A percentile compares a stretch with the other conserved stretches of the same genome.
phyloP scores from a whole-genome alignment of 2,888 invertebrate genomes.

The Allophyes oxyacanthae region DNA sequence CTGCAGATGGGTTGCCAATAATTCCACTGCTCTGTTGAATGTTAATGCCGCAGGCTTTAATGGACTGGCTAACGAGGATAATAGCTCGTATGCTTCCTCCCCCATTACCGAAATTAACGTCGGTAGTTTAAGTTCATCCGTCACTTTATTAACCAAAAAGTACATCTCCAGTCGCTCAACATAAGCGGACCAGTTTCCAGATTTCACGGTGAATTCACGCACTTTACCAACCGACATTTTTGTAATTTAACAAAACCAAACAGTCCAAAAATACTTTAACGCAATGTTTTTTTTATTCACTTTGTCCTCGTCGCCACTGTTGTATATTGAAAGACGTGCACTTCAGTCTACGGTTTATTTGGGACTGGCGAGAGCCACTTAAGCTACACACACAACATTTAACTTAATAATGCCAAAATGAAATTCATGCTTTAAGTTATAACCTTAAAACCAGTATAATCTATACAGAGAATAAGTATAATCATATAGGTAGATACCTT shows the following conservation, averaged over 20 bases:
- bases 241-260: background rate
- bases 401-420: too few relatives aligned
- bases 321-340: background rate
- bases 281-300: background rate
- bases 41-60: background rate
- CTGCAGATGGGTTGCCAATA: background rate
- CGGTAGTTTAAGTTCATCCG: constrained; percentile 8
- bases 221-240: background rate
- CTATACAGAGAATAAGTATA: too few relatives aligned
- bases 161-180: constrained; percentile 1
- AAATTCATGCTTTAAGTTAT: too few relatives aligned
- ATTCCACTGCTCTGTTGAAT: background rate
- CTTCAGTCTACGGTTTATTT: background rate
- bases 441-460: too few relatives aligned
- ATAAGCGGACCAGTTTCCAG: constrained; percentile 9
- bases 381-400: too few relatives aligned
- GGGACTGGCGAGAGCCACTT: background rate
- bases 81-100: constrained; percentile 8
- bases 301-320: background rate
- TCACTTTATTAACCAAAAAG: background rate
- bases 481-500: too few relatives aligned
- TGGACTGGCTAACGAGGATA: constrained; percentile 9
- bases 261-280: background rate
- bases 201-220: background rate
- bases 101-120: constrained; percentile 14